Evolutionary conservation across 1,140 invertebrate genomes (phyloP).

Genomic region (Nylanderia fulva): DNA sequence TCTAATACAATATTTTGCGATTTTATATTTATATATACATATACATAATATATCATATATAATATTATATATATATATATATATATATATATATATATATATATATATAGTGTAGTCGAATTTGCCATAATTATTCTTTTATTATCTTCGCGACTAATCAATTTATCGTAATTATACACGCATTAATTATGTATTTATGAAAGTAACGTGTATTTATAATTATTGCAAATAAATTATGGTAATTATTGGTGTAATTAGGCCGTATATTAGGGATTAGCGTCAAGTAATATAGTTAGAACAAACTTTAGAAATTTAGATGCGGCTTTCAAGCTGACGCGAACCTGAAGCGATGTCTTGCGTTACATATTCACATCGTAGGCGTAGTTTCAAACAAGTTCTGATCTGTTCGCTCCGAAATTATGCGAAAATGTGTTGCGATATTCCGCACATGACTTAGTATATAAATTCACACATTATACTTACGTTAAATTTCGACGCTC

Average conservation of each 20-base stretch:
- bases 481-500: not conserved
- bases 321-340: constrained; percentile 24
- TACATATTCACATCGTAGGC: constrained; percentile 41
- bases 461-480: not conserved
- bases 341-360: constrained; percentile 21
- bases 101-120: not conserved
- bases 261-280: constrained; percentile 12
- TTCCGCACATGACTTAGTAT: not conserved
- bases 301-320: constrained; percentile 45
- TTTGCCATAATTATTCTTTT: not conserved
- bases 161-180: not conserved
- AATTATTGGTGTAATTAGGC: not conserved
- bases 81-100: too few relatives aligned
- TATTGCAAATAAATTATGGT: not conserved
- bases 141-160: not conserved
- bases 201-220: not conserved
- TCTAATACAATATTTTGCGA: not conserved
- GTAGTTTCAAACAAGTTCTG: constrained; percentile 22
- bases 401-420: constrained; percentile 43
- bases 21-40: not conserved
- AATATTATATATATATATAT: too few relatives aligned
- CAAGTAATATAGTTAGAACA: constrained; percentile 21
- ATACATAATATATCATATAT: too few relatives aligned
- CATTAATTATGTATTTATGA: not conserved
- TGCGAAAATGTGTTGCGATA: constrained; percentile 14